phyloP scores from a whole-genome alignment of 2,113 vertebrate species.

The Pelvicachromis taeniatus region DNA sequence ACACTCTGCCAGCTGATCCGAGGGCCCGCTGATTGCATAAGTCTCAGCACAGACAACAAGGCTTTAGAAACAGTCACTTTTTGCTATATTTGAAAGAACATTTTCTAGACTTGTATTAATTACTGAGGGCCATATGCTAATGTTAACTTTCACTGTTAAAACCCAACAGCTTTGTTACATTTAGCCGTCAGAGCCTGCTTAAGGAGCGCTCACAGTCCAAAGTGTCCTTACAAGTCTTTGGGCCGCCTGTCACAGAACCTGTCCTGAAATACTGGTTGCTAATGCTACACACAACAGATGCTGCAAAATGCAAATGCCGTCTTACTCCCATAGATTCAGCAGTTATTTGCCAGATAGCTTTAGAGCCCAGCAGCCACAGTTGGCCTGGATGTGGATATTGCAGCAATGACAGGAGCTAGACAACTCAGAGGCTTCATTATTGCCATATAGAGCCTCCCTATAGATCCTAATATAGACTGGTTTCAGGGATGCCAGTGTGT shows the following conservation, averaged over 20 bases:
- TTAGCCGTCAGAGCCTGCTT: background rate
- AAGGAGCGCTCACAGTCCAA: background rate
- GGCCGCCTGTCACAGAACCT: background rate
- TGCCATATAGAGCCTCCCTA: background rate
- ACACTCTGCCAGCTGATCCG: constrained; percentile 45
- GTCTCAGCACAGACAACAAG: constrained; percentile 40
- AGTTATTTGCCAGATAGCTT: background rate
- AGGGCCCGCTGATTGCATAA: constrained; percentile 49
- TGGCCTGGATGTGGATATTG: constrained; percentile 5
- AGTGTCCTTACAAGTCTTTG: background rate
- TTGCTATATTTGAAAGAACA: background rate
- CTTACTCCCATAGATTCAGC: background rate
- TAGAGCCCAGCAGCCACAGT: constrained; percentile 18
- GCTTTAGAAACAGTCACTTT: constrained; percentile 5
- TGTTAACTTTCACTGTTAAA: background rate
- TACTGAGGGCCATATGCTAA: background rate
- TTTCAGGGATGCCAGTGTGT: constrained; percentile 8
- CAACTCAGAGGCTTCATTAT: constrained; percentile 2
- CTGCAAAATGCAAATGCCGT: background rate
- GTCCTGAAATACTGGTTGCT: background rate
- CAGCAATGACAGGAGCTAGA: constrained; percentile 5
- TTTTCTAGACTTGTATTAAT: background rate
- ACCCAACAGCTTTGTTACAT: background rate
- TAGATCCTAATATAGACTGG: background rate
- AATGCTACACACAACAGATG: background rate